phyloP scores from a whole-genome alignment of 1,140 invertebrate genomes.

The Brachionus calyciflorus region DNA sequence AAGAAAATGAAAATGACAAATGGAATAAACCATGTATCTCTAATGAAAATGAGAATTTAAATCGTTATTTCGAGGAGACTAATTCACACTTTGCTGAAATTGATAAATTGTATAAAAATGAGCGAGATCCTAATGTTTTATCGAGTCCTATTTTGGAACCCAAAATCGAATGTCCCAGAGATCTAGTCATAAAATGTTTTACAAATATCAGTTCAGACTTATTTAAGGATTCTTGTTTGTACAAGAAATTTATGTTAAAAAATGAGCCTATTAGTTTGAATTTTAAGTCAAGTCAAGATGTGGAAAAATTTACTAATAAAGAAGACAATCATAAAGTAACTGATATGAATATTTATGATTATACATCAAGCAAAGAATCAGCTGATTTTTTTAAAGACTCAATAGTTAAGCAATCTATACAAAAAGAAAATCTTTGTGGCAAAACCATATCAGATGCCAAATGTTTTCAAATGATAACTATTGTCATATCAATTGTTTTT shows the following conservation, averaged over 20 bases:
- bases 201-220: not conserved
- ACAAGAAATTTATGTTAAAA: not conserved
- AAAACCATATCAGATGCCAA: not conserved
- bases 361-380: not conserved
- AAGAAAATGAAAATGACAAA: not conserved
- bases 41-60: slow-evolving; percentile 18
- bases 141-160: not conserved
- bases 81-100: not conserved
- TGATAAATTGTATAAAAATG: not conserved
- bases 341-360: not conserved
- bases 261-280: not conserved
- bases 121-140: not conserved
- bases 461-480: not conserved
- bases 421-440: not conserved
- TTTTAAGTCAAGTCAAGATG: not conserved
- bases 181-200: slow-evolving; percentile 1
- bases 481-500: not conserved
- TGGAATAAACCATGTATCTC: slow-evolving; percentile 6
- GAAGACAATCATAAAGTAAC: not conserved
- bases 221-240: slow-evolving; percentile 23
- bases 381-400: not conserved
- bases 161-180: not conserved
- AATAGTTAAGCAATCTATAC: not conserved
- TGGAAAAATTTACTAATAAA: slow-evolving; percentile 19
- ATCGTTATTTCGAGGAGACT: not conserved